These are phyloP conservation scores for Mechanitis messenoides DNA, from an alignment of 2,888 invertebrate genomes.

Conservation along the genomic window DNA sequence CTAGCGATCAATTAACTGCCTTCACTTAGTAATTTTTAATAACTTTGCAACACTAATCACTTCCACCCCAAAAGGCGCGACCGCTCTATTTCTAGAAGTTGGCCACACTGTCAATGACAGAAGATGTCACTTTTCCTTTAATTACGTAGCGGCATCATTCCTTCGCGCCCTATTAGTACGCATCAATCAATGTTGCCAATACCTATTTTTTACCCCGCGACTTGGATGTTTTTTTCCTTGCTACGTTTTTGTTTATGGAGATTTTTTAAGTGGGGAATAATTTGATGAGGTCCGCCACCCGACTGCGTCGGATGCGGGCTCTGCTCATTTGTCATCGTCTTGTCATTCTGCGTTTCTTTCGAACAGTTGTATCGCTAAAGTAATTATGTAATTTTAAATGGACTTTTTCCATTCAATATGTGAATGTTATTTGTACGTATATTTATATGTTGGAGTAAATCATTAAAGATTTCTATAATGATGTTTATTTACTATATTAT, in stretches of 20 bases:
- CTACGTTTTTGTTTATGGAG: slow-evolving; percentile 73
- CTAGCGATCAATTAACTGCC: slow-evolving; percentile 66
- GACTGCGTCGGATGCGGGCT: slow-evolving; percentile 69
- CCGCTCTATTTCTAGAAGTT: slow-evolving; percentile 69
- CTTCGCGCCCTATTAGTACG: slow-evolving; percentile 77
- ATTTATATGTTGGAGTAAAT: slow-evolving; percentile 32
- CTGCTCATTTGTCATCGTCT: slow-evolving; percentile 77
- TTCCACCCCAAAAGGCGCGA: slow-evolving; percentile 71
- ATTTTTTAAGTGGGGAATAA: slow-evolving; percentile 76
- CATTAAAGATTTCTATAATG: slow-evolving; percentile 24
- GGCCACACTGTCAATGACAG: slow-evolving; percentile 67
- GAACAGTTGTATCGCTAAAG: slow-evolving; percentile 71
- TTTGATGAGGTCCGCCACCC: slow-evolving; percentile 77
- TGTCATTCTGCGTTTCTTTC: slow-evolving; percentile 76
- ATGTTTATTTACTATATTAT: neutral
- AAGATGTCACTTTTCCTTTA: slow-evolving; percentile 75
- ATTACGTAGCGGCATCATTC: slow-evolving; percentile 72
- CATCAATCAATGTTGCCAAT: slow-evolving; percentile 78
- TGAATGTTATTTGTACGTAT: slow-evolving; percentile 33
- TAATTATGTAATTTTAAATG: slow-evolving; percentile 73
- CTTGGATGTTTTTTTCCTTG: slow-evolving; percentile 62
- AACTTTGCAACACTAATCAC: slow-evolving; percentile 72
- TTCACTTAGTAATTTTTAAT: slow-evolving; percentile 76
- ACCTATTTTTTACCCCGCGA: slow-evolving; percentile 71
- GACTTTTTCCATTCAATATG: slow-evolving; percentile 53